phyloP scores from a whole-genome alignment of 2,797 vertebrate species.

The Caiman crocodilus region DNA sequence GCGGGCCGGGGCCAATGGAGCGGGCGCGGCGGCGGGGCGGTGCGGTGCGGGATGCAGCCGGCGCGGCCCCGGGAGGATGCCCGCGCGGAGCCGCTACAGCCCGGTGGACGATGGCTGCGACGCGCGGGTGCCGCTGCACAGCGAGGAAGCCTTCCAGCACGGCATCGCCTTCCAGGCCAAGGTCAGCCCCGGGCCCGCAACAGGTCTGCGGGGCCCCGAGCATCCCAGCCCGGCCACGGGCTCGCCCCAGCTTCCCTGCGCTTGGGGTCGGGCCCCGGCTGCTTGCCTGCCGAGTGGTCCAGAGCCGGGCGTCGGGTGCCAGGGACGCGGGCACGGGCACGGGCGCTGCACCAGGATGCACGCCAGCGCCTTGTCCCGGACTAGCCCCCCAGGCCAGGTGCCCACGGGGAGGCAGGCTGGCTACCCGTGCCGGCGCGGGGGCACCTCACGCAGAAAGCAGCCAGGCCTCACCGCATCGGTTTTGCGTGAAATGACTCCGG shows the following conservation, averaged over 20 bases:
- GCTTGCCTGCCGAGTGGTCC: background rate
- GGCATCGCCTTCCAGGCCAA: constrained; percentile 94
- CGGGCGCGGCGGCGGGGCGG: background rate
- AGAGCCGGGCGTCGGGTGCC: too few relatives aligned
- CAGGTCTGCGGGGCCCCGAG: background rate
- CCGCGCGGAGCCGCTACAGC: constrained; percentile 89
- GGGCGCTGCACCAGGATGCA: too few relatives aligned
- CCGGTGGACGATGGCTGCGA: constrained; percentile 93
- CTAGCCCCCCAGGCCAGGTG: too few relatives aligned
- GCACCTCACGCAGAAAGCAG: too few relatives aligned
- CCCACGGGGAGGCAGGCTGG: too few relatives aligned
- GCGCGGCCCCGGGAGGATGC: constrained; percentile 6
- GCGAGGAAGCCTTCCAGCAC: constrained; percentile 93
- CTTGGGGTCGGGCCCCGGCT: constrained; percentile 39
- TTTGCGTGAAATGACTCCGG: too few relatives aligned
- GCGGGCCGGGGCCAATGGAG: background rate
- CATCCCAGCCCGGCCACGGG: background rate
- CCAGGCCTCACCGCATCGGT: too few relatives aligned
- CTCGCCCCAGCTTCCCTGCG: constrained; percentile 54
- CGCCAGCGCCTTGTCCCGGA: too few relatives aligned
- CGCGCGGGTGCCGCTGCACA: constrained; percentile 90
- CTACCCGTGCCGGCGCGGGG: too few relatives aligned
- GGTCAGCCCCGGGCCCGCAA: constrained; percentile 78
- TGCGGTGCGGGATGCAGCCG: background rate
- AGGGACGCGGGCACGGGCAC: too few relatives aligned